Base-by-base conservation (phyloP, 92 coral and sea anemone genomes). In the Actinostola sp. region DNA sequence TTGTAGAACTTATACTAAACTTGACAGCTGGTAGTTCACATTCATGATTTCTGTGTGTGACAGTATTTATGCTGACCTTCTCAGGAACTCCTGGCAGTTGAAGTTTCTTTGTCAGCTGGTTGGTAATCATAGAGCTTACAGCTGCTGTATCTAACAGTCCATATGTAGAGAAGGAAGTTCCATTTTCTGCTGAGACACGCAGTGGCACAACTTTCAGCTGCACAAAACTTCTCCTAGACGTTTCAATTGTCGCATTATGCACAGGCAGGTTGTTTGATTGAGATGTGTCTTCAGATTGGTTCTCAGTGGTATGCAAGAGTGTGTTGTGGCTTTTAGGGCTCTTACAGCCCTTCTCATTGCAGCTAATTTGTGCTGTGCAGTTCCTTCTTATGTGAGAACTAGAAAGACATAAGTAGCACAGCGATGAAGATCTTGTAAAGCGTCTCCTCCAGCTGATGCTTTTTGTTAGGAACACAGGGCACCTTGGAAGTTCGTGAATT, bases 101-200 rank as follows among this genome's bases (percentile, higher is more conserved):
- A 33, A 82, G 70, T 67, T 57, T 75, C 36, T 66, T 57, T 28
- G 77, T 66, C 43, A 75, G 77, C 7, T 27, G 39, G 15, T 61
- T 34, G 23, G 86, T 73, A 63, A 81, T 73, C 81, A 81, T n/a
- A 36, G 75, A 65, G 34, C 81, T 64, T 15, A 66, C 86, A 55
- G 71, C 68, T 26, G 75, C 81, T 21, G 76, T 63, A 70, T 81
- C 86, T 41, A 81, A 32, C 19, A 73, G 75, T 23, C 70, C 71
- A 66, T 81, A 81, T 17, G 81, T 57, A 17, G 54, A 51, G 39
- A 45, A 38, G 29, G 27, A 44, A 8, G 54, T 26, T 75, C 73
- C 81, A 33, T 75, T 64, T 13, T 48, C 64, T 32, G 2, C 0
- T 29, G 27, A 30, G 23, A 17, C 41, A 75, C 61, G 0, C 69